Evolutionary conservation across 2,113 vertebrate genomes (phyloP).

Genomic region (Arenaria interpres): DNA sequence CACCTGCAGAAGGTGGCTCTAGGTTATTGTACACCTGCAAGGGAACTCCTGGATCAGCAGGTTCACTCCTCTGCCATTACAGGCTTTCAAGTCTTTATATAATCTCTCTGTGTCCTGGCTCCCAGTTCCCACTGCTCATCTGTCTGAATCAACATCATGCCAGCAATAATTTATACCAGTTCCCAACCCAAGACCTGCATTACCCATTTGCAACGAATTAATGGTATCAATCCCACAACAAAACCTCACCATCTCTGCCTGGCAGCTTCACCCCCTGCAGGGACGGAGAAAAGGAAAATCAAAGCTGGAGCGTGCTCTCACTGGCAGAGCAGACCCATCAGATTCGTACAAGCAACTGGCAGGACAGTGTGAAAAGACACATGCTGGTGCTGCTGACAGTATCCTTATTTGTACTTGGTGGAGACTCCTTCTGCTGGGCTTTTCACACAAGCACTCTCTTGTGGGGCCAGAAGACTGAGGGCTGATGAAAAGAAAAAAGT

Average conservation of each 20-base stretch:
- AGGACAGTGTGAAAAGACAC: conserved; percentile 13
- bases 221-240: not conserved
- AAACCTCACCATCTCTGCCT: not conserved
- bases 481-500: not conserved
- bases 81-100: not conserved
- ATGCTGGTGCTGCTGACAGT: conserved; percentile 20
- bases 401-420: not conserved
- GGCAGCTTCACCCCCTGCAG: not conserved
- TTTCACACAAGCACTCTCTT: conserved; percentile 31
- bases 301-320: not conserved
- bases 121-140: not conserved
- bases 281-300: not conserved
- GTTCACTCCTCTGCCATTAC: not conserved
- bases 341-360: not conserved
- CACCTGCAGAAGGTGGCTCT: not conserved
- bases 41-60: not conserved
- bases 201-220: not conserved
- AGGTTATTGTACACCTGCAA: not conserved
- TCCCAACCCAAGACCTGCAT: not conserved
- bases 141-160: not conserved
- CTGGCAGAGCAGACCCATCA: not conserved
- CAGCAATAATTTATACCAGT: not conserved
- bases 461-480: not conserved
- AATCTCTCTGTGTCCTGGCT: not conserved
- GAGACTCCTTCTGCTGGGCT: not conserved